Percentiles rank a stretch among this genome's conserved stretches.
Conservation (phyloP, 2,797 vertebrate genomes). For the Tarsius wallacei region DNA sequence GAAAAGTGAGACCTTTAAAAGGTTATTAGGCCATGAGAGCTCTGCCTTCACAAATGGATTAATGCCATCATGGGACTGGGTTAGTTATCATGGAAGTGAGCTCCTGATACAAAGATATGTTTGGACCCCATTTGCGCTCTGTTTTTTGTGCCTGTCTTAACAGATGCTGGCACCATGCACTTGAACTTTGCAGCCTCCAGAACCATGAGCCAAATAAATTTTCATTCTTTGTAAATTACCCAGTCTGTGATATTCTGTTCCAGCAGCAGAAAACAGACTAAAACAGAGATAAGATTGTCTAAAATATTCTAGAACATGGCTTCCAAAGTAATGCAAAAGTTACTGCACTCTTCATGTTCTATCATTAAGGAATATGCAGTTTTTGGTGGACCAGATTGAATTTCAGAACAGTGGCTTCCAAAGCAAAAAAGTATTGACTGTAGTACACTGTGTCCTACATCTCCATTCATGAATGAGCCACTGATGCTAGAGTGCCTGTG, state of each 20-base stretch:
- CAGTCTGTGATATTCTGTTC: background rate
- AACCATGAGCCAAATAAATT: background rate
- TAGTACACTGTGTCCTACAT: background rate
- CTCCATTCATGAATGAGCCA: background rate
- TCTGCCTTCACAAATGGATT: background rate
- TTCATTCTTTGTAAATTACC: background rate
- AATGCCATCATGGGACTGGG: background rate
- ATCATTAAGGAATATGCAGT: background rate
- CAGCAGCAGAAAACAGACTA: background rate
- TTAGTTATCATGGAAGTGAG: background rate
- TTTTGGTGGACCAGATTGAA: background rate
- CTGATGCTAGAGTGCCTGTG: background rate
- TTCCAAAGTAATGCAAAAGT: background rate
- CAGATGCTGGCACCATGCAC: background rate
- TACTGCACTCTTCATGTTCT: background rate
- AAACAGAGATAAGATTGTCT: background rate
- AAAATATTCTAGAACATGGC: background rate
- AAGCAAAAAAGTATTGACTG: background rate
- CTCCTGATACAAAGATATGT: background rate
- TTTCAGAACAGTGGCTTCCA: background rate
- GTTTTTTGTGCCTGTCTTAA: background rate
- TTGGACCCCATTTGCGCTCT: background rate
- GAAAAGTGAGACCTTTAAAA: background rate
- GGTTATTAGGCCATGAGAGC: background rate
- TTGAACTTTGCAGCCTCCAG: background rate